Evolutionary conservation across 2,888 invertebrate species (phyloP).

Genomic region (Archaeoteleia sp.): DNA sequence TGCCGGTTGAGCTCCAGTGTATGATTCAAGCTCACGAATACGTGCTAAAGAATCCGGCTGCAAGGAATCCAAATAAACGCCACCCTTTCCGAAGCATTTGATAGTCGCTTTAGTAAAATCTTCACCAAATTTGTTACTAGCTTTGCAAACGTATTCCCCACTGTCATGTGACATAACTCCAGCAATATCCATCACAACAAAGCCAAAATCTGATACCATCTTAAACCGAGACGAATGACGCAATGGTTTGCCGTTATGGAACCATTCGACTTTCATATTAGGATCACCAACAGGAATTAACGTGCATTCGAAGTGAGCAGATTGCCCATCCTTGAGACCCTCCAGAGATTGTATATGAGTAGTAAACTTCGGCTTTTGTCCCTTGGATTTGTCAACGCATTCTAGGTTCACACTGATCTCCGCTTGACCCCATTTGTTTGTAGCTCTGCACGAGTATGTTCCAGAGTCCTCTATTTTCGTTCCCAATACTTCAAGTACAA

Average conservation of each 20-base stretch:
- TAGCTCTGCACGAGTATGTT: constrained; percentile 90
- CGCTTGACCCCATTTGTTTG: constrained; percentile 91
- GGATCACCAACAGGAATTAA: constrained; percentile 96
- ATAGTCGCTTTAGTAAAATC: constrained; percentile 91
- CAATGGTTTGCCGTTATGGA: constrained; percentile 93
- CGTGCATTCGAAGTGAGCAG: constrained; percentile 96
- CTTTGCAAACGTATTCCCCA: constrained; percentile 94
- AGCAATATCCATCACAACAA: constrained; percentile 95
- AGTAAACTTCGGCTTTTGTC: constrained; percentile 91
- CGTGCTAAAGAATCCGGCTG: constrained; percentile 93
- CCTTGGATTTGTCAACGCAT: constrained; percentile 89
- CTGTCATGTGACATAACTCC: constrained; percentile 94
- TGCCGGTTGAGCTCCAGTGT: constrained; percentile 80
- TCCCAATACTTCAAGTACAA: constrained; percentile 95
- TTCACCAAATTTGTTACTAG: constrained; percentile 93
- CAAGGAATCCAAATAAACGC: constrained; percentile 90
- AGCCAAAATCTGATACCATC: constrained; percentile 96
- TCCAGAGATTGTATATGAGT: constrained; percentile 90
- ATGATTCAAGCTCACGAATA: constrained; percentile 89
- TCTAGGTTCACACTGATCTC: constrained; percentile 89
- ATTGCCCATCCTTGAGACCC: constrained; percentile 92
- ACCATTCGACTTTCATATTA: constrained; percentile 96
- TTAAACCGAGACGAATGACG: constrained; percentile 93
- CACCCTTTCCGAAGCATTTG: constrained; percentile 88
- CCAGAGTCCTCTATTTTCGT: constrained; percentile 95